Evolutionary conservation across 2,888 invertebrate genomes (phyloP), one percentile per base, ranked within the genome.

Genomic region (Mechanitis messenoides): DNA sequence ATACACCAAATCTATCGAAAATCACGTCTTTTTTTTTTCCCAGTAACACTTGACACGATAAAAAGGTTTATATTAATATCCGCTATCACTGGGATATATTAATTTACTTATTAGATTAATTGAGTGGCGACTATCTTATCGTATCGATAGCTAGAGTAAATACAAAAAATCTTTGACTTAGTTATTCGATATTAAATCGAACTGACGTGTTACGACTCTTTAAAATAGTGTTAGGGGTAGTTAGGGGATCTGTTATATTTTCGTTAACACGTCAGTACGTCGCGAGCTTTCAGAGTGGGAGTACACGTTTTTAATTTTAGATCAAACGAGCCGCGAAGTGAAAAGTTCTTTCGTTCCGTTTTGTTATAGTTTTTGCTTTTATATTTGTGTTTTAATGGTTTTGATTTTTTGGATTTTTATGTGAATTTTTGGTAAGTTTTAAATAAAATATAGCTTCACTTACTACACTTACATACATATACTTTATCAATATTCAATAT

Each of bases 81-180:
- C 56, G 67, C 81, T 84, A 84, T 84, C 84, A 66, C 45, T 63
- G 61, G 71, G 70, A 73, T 73, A 77, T 79, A 84, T 81, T 81
- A 81, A 84, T 81, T 84, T 76, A 80, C 75, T 81, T 76, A 78
- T 77, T 80, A 76, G 76, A 79, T 79, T 81, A 83, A 82, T 83
- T 81, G 78, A 83, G 77, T 78, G 71, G 72, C 69, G 65, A 62
- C 56, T 63, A 83, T 80, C 82, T 82, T 76, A 83, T 83, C 68
- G 69, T 42, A 71, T 69, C 67, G 55, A 56, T 66, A 64, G 47
- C 38, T 57, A 57, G 58, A 60, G 62, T 61, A 53, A 33, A 58
- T 60, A 45, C 46, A 45, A 58, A 57, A 62, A 55, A 28, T 47
- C 45, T n/a, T 60, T 60, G 58, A 61, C 60, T 63, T 58, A 65